These are phyloP conservation scores for Mastacembelus armatus DNA, from an alignment of 2,797 vertebrate genomes.

Conservation along the genomic window DNA sequence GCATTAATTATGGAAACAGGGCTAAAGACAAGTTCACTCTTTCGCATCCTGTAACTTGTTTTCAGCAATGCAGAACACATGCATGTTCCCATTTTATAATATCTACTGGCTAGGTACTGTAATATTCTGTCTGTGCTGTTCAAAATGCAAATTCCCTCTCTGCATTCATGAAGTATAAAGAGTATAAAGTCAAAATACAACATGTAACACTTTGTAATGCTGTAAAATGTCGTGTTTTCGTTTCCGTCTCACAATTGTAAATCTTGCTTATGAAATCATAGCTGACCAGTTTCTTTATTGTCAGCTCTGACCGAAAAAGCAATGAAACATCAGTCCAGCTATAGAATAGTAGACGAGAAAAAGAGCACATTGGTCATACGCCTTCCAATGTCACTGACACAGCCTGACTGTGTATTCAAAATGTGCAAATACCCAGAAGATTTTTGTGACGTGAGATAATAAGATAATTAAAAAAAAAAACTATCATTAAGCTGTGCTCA, in stretches of 20 bases:
- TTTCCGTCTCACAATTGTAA: background rate
- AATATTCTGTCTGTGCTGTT: conserved; percentile 10
- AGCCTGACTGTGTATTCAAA: background rate
- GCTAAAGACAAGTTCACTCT: conserved; percentile 9
- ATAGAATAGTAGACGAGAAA: background rate
- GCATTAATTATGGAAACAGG: conserved; percentile 29
- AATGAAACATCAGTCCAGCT: conserved; percentile 3
- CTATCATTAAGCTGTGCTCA: background rate
- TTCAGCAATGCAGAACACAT: conserved; percentile 23
- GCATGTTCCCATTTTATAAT: conserved; percentile 31
- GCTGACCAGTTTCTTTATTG: background rate
- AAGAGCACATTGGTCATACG: conserved; percentile 3
- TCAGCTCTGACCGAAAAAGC: background rate
- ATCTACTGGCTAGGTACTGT: conserved; percentile 10
- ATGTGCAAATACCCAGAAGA: conserved; percentile 1
- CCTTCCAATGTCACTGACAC: conserved; percentile 1
- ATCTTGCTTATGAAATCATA: background rate
- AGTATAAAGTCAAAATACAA: conserved; percentile 1
- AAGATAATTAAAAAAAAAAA: conserved; percentile 33
- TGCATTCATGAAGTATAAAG: conserved; percentile 23
- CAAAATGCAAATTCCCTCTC: conserved; percentile 1
- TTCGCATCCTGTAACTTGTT: conserved; percentile 20
- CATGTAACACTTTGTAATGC: conserved; percentile 4
- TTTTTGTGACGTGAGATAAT: conserved; percentile 8
- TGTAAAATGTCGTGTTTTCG: background rate